Conservation (phyloP, 2,888 invertebrate genomes). For the Horisme vitalbata region DNA sequence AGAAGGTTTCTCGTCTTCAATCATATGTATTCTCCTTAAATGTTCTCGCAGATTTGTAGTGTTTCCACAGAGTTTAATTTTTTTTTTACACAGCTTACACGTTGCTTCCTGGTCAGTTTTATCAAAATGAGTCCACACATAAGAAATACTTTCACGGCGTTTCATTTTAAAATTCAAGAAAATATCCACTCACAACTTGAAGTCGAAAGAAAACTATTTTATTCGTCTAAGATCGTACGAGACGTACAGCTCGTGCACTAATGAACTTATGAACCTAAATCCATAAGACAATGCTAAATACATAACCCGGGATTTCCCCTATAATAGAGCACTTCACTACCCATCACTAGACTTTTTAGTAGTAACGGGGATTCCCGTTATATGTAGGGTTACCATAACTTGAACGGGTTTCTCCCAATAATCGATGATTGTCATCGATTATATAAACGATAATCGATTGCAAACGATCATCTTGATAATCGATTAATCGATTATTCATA, state of each 20-base stretch:
- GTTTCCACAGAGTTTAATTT: conserved; percentile 13
- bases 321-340: conserved; percentile 7
- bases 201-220: conserved; percentile 6
- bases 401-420: conserved; percentile 3
- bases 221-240: conserved; percentile 6
- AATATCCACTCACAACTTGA: no score
- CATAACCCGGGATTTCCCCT: conserved; percentile 10
- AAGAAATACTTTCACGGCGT: no score
- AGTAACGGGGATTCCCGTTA: no score
- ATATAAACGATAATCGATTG: conserved; percentile 3
- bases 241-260: conserved; percentile 4
- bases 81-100: conserved; percentile 18
- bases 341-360: no score
- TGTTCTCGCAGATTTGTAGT: conserved; percentile 14
- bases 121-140: conserved; percentile 20
- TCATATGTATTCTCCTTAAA: conserved; percentile 14
- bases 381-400: conserved; percentile 5
- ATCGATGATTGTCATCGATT: neutral
- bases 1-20: no score
- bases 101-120: conserved; percentile 18
- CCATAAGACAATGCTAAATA: conserved; percentile 10
- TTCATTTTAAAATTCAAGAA: no score
- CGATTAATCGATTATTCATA: conserved; percentile 2
- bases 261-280: conserved; percentile 3
- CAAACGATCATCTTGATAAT: conserved; percentile 8